Evolutionary conservation across 2,113 vertebrate species (phyloP).

Genomic region (Sinocyclocheilus grahami): DNA sequence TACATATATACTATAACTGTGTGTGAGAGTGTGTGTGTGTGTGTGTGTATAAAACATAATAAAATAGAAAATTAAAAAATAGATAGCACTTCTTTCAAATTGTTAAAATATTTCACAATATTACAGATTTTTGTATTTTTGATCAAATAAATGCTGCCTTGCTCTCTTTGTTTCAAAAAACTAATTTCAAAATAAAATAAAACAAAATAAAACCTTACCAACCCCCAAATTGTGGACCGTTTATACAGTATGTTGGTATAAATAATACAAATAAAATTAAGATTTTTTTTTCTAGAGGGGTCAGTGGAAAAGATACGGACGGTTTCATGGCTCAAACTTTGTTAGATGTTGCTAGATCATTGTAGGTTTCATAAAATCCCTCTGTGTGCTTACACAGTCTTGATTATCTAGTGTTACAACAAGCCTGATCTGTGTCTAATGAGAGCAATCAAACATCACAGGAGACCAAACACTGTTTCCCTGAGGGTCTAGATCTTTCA

Average conservation of each 20-base stretch:
- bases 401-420: background rate
- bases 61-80: background rate
- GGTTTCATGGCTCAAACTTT: background rate
- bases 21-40: too few relatives aligned
- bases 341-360: background rate
- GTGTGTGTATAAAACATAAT: too few relatives aligned
- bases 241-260: background rate
- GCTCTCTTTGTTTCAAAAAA: too few relatives aligned
- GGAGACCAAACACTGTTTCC: background rate
- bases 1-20: background rate
- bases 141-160: background rate
- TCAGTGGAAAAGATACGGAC: background rate
- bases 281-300: background rate
- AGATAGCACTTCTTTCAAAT: too few relatives aligned
- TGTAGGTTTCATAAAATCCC: background rate
- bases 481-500: background rate
- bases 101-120: too few relatives aligned
- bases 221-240: too few relatives aligned
- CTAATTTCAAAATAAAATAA: too few relatives aligned
- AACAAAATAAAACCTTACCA: too few relatives aligned
- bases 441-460: slow-evolving; percentile 7
- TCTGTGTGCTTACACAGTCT: background rate
- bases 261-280: background rate
- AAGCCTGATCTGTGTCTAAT: slow-evolving; percentile 18
- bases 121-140: background rate